phyloP scores from a whole-genome alignment of 2,888 invertebrate genomes.

The Epinotia demarniana region DNA sequence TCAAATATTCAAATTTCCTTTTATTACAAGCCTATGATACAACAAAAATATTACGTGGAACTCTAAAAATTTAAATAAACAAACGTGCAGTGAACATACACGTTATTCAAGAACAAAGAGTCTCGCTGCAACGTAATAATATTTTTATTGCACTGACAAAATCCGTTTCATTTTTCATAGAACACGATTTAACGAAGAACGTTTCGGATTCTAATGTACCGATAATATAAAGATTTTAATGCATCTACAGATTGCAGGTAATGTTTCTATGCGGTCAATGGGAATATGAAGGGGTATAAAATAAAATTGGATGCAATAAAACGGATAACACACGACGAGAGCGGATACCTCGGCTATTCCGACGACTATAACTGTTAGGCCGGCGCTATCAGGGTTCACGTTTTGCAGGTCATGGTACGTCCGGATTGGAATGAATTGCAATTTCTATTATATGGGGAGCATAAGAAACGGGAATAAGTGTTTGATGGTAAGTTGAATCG shows the following conservation, averaged over 20 bases:
- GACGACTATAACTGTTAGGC: slow-evolving; percentile 58
- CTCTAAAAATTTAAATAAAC: slow-evolving; percentile 30
- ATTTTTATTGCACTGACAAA: slow-evolving; percentile 43
- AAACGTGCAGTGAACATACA: slow-evolving; percentile 28
- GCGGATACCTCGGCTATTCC: slow-evolving; percentile 53
- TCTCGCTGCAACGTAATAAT: slow-evolving; percentile 39
- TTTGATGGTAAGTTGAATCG: neutral
- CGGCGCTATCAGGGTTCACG: slow-evolving; percentile 27
- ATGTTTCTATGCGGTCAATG: slow-evolving; percentile 66
- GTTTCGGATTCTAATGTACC: slow-evolving; percentile 32
- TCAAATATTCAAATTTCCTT: neutral
- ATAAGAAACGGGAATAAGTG: neutral
- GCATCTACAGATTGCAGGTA: slow-evolving; percentile 56
- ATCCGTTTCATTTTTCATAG: slow-evolving; percentile 40
- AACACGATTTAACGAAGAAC: slow-evolving; percentile 36
- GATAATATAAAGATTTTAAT: slow-evolving; percentile 66
- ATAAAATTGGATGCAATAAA: slow-evolving; percentile 80
- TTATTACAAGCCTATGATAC: neutral
- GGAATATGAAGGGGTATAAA: slow-evolving; percentile 69
- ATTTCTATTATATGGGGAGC: slow-evolving; percentile 17
- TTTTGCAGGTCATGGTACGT: slow-evolving; percentile 34
- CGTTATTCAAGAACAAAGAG: slow-evolving; percentile 33
- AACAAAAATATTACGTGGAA: slow-evolving; percentile 5
- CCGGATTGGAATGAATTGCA: slow-evolving; percentile 35
- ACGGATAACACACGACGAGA: slow-evolving; percentile 67